These are phyloP conservation scores for Ispidina picta DNA, from an alignment of 2,797 vertebrate genomes.

Conservation along the genomic window DNA sequence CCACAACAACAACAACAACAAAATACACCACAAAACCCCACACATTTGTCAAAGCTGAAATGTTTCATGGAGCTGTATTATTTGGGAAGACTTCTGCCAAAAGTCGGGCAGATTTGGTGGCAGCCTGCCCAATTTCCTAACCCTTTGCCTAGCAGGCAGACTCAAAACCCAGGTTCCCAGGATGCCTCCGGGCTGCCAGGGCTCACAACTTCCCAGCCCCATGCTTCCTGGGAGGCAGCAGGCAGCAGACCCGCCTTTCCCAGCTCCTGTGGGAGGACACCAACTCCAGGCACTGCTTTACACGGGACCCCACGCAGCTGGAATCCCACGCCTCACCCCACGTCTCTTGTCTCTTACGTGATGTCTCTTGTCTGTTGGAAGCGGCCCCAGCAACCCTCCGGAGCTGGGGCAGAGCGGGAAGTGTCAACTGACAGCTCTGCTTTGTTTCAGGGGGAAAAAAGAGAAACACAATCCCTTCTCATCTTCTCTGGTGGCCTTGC, in stretches of 20 bases:
- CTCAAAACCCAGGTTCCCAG: not conserved
- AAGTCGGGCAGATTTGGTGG: slow-evolving; percentile 10
- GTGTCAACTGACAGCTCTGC: slow-evolving; percentile 68
- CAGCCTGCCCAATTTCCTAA: slow-evolving; percentile 36
- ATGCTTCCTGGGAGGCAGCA: not conserved
- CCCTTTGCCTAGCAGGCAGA: slow-evolving; percentile 4
- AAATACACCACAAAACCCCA: not conserved
- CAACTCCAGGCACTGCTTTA: not conserved
- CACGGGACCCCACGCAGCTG: not conserved
- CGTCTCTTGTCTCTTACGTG: not conserved
- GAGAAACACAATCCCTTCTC: slow-evolving; percentile 64
- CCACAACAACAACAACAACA: not conserved
- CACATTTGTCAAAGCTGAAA: slow-evolving; percentile 43
- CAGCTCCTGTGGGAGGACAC: not conserved
- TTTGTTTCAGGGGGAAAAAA: slow-evolving; percentile 61
- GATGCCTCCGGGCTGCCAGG: not conserved
- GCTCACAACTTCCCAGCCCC: accelerated
- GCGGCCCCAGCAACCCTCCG: not conserved
- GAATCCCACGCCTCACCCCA: slow-evolving; percentile 25
- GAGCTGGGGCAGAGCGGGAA: slow-evolving; percentile 46
- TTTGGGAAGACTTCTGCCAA: slow-evolving; percentile 20
- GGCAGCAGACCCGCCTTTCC: not conserved
- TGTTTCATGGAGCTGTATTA: not conserved
- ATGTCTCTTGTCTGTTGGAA: slow-evolving; percentile 48
- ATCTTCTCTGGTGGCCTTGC: slow-evolving; percentile 59